Percentiles rank a stretch among this genome's conserved stretches.
phyloP scores from a whole-genome alignment of 2,113 vertebrate genomes.

The Acrocephalus kingi region DNA sequence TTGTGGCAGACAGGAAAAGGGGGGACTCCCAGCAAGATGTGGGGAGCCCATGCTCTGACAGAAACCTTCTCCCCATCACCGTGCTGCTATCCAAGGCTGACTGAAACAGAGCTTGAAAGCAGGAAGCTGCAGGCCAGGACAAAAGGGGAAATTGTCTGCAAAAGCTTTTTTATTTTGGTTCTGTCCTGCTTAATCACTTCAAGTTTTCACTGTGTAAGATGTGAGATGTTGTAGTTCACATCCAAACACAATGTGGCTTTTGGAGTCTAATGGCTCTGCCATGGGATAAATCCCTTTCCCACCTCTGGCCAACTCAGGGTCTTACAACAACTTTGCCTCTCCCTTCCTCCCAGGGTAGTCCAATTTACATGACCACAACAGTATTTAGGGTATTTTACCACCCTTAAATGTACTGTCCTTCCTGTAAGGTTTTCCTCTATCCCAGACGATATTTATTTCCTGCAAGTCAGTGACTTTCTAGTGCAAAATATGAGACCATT shows the following conservation, averaged over 20 bases:
- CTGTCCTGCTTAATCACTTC: conserved; percentile 14
- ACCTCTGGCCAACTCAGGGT: not conserved
- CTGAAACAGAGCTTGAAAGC: not conserved
- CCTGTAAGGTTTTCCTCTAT: not conserved
- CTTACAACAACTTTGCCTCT: not conserved
- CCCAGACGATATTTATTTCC: not conserved
- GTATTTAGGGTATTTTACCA: not conserved
- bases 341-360: not conserved
- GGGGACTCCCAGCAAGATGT: not conserved
- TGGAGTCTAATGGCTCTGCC: not conserved
- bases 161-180: not conserved
- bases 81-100: not conserved
- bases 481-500: not conserved
- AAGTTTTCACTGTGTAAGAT: not conserved
- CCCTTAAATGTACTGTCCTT: not conserved
- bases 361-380: not conserved
- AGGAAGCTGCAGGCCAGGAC: conserved; percentile 22
- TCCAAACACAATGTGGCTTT: not conserved
- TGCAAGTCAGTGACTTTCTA: not conserved
- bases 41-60: accelerated
- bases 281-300: not conserved
- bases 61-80: not conserved
- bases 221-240: not conserved
- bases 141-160: conserved; percentile 16
- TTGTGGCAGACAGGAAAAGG: not conserved